Percentiles rank a stretch among this genome's conserved stretches.
Evolutionary conservation across 2,797 vertebrate species (phyloP).

Genomic region (Glyptemys insculpta): DNA sequence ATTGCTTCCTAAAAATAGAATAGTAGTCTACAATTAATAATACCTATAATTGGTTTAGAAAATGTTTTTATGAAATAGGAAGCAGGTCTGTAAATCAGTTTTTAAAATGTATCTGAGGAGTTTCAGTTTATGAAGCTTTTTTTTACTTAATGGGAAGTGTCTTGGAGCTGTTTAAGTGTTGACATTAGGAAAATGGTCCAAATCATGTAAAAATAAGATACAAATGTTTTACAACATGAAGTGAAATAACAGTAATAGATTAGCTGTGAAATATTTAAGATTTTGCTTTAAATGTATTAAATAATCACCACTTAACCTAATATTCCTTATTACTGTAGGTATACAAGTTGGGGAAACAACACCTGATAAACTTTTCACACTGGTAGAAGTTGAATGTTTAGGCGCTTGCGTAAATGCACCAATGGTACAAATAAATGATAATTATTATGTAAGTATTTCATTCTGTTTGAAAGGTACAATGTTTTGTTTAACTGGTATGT

Average conservation of each 20-base stretch:
- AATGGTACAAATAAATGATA: conserved; percentile 99
- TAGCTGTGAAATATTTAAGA: background rate
- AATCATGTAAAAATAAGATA: background rate
- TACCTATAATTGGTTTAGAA: background rate
- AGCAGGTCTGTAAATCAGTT: background rate
- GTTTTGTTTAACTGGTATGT: background rate
- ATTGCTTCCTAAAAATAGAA: background rate
- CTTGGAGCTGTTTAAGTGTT: background rate
- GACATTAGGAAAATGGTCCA: background rate
- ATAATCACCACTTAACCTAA: background rate
- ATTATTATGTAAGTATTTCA: conserved; percentile 95
- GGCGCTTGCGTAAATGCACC: conserved; percentile 99
- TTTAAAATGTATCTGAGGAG: background rate
- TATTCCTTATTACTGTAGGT: conserved; percentile 82
- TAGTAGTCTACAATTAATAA: background rate
- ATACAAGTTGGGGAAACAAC: conserved; percentile 97
- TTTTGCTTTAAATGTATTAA: background rate
- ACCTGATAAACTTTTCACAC: conserved; percentile 94
- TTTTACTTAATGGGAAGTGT: background rate
- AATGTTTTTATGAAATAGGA: background rate
- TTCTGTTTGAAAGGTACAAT: background rate
- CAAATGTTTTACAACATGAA: background rate
- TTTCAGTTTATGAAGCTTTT: background rate
- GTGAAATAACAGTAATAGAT: background rate
- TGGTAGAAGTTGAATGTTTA: conserved; percentile 97